phyloP scores from a whole-genome alignment of 2,113 vertebrate genomes.

The Sinocyclocheilus rhinocerous region DNA sequence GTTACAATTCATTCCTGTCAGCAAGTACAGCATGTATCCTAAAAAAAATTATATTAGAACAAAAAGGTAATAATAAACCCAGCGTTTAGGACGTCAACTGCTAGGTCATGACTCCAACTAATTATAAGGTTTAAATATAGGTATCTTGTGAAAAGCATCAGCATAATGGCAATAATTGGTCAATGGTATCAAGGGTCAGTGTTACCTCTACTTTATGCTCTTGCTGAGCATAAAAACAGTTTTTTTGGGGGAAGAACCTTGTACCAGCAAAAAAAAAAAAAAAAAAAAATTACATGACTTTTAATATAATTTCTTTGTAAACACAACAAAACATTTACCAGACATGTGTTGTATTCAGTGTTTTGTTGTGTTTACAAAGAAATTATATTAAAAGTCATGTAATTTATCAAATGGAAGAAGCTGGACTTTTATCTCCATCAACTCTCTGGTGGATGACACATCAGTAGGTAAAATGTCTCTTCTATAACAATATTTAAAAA shows the following conservation, averaged over 20 bases:
- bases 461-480: neutral
- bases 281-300: too few species aligned
- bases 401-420: neutral
- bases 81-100: neutral
- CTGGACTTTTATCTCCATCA: neutral
- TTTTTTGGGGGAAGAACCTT: neutral
- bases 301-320: too few species aligned
- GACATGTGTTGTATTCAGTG: neutral
- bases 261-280: neutral
- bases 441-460: neutral
- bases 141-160: neutral
- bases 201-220: neutral
- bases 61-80: neutral
- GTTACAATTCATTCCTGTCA: neutral
- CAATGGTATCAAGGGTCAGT: neutral
- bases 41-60: neutral
- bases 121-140: conserved; percentile 4
- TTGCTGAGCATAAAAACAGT: neutral
- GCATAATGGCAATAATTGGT: conserved; percentile 18
- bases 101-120: neutral
- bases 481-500: neutral
- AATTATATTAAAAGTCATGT: neutral
- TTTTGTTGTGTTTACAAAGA: neutral
- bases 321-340: neutral
- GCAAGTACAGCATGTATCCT: neutral